phyloP scores from a whole-genome alignment of 2,113 vertebrate species.

The Hemiscyllium ocellatum region DNA sequence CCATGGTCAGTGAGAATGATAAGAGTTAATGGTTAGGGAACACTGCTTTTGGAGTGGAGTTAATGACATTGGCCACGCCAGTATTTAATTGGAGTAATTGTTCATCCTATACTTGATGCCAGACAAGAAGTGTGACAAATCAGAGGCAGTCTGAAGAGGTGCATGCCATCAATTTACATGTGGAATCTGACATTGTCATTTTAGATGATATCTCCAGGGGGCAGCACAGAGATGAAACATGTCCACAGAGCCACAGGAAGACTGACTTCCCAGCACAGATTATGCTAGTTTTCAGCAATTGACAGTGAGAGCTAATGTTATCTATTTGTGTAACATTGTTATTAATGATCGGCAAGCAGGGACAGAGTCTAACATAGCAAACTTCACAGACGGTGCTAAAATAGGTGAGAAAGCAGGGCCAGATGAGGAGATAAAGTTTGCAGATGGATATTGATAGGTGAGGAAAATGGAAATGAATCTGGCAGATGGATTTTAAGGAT shows the following conservation, averaged over 20 bases:
- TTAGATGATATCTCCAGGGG: not conserved
- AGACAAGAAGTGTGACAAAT: not conserved
- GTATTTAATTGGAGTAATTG: not conserved
- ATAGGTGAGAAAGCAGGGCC: too few relatives aligned
- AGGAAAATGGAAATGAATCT: too few relatives aligned
- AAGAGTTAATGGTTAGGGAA: not conserved
- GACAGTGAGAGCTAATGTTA: not conserved
- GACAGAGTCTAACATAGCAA: too few relatives aligned
- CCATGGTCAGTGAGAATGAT: not conserved
- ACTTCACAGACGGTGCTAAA: too few relatives aligned
- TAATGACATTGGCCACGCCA: not conserved
- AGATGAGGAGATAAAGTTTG: too few relatives aligned
- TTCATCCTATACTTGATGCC: not conserved
- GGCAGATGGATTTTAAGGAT: too few relatives aligned
- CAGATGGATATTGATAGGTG: too few relatives aligned
- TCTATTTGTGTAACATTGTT: not conserved
- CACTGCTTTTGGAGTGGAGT: not conserved
- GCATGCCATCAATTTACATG: not conserved
- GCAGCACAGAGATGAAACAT: not conserved
- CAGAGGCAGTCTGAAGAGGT: not conserved
- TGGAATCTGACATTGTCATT: not conserved
- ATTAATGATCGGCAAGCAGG: too few relatives aligned
- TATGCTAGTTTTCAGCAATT: not conserved
- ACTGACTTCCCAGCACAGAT: not conserved
- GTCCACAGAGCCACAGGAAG: not conserved